These are phyloP conservation scores for Hydrotaea diabolus DNA, from an alignment of 2,888 invertebrate genomes.

Conservation along the genomic window DNA sequence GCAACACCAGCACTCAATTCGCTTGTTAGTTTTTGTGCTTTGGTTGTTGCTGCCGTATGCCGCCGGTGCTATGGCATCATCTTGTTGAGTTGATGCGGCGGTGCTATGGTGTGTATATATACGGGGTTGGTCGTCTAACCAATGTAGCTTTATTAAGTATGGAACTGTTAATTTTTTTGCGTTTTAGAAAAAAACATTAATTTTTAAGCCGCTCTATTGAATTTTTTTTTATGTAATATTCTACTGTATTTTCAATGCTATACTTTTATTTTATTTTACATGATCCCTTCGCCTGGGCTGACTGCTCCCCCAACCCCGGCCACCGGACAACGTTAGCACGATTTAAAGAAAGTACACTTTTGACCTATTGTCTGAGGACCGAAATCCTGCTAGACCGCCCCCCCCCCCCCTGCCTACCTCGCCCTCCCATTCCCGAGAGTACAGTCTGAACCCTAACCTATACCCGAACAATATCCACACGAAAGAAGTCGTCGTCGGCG, in stretches of 20 bases:
- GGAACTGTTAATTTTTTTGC: too few relatives aligned
- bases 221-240: too few relatives aligned
- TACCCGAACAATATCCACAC: conserved; percentile 60
- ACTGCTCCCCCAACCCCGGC: too few relatives aligned
- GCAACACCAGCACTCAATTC: background rate
- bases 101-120: background rate
- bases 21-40: background rate
- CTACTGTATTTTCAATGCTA: too few relatives aligned
- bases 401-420: conserved; percentile 1
- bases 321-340: too few relatives aligned
- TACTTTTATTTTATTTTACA: too few relatives aligned
- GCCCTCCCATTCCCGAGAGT: conserved; percentile 48
- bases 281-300: too few relatives aligned
- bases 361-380: background rate
- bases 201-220: too few relatives aligned
- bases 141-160: conserved; percentile 32
- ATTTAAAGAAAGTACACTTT: background rate
- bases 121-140: background rate
- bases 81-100: conserved; percentile 25
- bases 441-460: conserved; percentile 64
- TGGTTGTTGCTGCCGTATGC: conserved; percentile 28
- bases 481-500: conserved; percentile 59
- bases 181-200: background rate
- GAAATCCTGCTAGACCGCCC: background rate
- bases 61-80: conserved; percentile 47